These are phyloP conservation scores for Pseudomyrmex cubaensis DNA, from an alignment of 1,140 invertebrate species.

Conservation along the genomic window DNA sequence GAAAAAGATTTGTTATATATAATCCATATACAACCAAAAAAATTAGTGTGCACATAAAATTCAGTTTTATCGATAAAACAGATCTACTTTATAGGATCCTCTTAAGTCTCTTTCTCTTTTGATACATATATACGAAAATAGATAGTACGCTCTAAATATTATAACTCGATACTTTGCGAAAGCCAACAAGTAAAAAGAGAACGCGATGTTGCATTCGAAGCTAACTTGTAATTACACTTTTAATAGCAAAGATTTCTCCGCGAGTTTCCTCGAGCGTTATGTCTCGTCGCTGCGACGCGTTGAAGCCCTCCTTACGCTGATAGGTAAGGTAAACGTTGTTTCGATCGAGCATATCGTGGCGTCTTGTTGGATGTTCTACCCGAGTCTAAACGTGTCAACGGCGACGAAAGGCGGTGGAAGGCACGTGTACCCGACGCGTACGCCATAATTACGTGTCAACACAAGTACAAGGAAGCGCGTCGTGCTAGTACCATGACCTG, in stretches of 20 bases:
- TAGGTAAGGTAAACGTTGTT: slow-evolving; percentile 31
- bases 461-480: slow-evolving; percentile 25
- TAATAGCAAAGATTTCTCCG: not conserved
- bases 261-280: not conserved
- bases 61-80: too few relatives aligned
- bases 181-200: too few relatives aligned
- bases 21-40: too few relatives aligned
- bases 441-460: slow-evolving; percentile 70
- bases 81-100: too few relatives aligned
- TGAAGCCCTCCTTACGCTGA: not conserved
- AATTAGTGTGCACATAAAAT: too few relatives aligned
- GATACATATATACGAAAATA: too few relatives aligned
- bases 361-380: slow-evolving; percentile 27
- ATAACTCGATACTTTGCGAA: too few relatives aligned
- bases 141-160: too few relatives aligned
- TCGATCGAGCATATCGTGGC: slow-evolving; percentile 17
- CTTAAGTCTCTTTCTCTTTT: too few relatives aligned
- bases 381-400: slow-evolving; percentile 37
- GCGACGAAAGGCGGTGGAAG: slow-evolving; percentile 11
- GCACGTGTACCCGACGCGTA: slow-evolving; percentile 61
- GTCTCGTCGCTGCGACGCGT: not conserved
- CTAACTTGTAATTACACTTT: slow-evolving; percentile 7
- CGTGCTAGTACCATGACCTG: slow-evolving; percentile 16
- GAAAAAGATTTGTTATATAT: too few relatives aligned
- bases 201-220: too few relatives aligned